Evolutionary conservation across 2,797 vertebrate species (phyloP), one percentile per base, ranked within the genome.

Genomic region (Heliangelus exortis): DNA sequence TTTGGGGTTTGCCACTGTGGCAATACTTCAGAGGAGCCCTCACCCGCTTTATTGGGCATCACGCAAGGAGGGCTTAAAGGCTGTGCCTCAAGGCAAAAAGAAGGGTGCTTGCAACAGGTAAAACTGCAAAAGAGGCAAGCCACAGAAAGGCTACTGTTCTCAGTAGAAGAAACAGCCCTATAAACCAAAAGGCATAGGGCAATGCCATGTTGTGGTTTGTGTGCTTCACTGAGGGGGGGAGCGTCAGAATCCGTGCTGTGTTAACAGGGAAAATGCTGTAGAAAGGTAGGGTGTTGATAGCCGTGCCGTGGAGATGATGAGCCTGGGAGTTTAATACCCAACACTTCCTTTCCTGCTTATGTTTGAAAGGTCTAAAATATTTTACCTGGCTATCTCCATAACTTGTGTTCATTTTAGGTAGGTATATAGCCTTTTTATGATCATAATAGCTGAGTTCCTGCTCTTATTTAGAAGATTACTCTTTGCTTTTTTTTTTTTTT

Each of bases 111-210:
- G 7, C 62, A 41, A 68, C 21, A 45, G 33, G 28, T 41, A 34
- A 55, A 65, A 53, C 26, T 47, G 51, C 47, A 33, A 6, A 36
- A 74, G 63, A 82, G 29, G 7, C 2, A 16, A 90, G 36, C 13
- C 26, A 15, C 19, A 34, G 33, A n/a, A 84, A 79, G 41, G 22
- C 31, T 81, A 50, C 63, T 45, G 13, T 3, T 53, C 6, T 29
- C 33, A 7, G 39, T 41, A 41, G 41, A 54, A 87, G 74, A 76
- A 61, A 10, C 18, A 84, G 54, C 29, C 50, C 15, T 34, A 71
- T 36, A 65, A 55, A 33, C 10, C 1, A 0, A 50, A 78, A 41
- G 58, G 47, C 19, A 0, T 1, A 29, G 0, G 0, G 33, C 12
- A 21, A 2, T 22, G 17, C 17, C 45, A 23, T 2, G 12, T 31